phyloP scores from a whole-genome alignment of 35 echinoderm and acorn worm species.

The Ophiothrix spiculata region DNA sequence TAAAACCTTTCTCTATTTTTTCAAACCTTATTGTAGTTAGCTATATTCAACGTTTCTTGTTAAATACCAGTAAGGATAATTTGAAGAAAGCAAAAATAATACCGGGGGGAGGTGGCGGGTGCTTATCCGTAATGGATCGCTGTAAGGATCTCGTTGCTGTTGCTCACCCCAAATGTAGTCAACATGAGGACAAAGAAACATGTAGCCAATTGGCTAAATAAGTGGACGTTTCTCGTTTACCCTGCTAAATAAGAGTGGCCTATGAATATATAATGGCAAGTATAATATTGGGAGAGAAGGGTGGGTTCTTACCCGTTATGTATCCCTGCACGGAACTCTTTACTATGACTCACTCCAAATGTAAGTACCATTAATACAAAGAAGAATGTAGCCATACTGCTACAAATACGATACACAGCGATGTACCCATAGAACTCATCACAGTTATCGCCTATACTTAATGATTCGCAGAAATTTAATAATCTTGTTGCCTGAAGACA shows the following conservation, averaged over 20 bases:
- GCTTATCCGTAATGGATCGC: conserved; percentile 87
- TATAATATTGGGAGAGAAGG: too few species aligned
- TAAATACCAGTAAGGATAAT: too few species aligned
- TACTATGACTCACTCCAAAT: conserved; percentile 62
- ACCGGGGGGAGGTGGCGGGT: too few species aligned
- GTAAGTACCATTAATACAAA: conserved; percentile 60
- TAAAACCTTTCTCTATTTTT: too few species aligned
- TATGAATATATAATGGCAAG: too few species aligned
- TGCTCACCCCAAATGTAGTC: conserved; percentile 58
- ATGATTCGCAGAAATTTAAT: conserved; percentile 55
- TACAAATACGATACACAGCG: conserved; percentile 81
- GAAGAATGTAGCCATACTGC: conserved; percentile 72
- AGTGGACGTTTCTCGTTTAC: too few species aligned
- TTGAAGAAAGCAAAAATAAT: too few species aligned
- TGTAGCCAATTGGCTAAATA: too few species aligned
- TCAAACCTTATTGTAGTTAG: too few species aligned
- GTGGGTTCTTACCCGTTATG: conserved; percentile 76
- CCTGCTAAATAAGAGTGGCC: too few species aligned
- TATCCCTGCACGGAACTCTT: conserved; percentile 44
- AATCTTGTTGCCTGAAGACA: conserved; percentile 21
- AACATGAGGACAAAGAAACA: conserved; percentile 71
- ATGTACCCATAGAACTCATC: conserved; percentile 61
- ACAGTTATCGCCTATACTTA: conserved; percentile 62
- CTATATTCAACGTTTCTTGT: too few species aligned
- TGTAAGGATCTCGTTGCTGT: conserved; percentile 50